Conservation (phyloP, 2,113 vertebrate species). For the Labeo rohita region DNA sequence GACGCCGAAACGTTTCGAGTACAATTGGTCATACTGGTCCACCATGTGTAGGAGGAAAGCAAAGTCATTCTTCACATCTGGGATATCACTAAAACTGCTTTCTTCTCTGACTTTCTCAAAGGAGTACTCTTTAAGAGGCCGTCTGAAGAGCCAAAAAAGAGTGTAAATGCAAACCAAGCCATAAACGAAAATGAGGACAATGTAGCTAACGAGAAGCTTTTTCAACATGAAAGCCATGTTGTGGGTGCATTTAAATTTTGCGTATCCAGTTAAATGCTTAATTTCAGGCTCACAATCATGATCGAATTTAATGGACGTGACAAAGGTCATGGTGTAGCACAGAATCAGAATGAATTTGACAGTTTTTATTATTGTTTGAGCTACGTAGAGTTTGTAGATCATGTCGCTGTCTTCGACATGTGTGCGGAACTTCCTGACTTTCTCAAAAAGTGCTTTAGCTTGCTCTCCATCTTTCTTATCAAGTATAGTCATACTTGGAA, state of each 20-base stretch:
- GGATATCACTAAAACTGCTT: conserved; percentile 98
- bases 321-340: conserved; percentile 94
- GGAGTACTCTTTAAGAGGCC: conserved; percentile 95
- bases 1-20: conserved; percentile 96
- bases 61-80: conserved; percentile 98
- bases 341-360: conserved; percentile 96
- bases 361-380: conserved; percentile 95
- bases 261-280: conserved; percentile 93
- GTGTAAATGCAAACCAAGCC: conserved; percentile 95
- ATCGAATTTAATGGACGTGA: conserved; percentile 91
- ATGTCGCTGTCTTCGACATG: conserved; percentile 97
- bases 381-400: conserved; percentile 95
- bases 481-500: conserved; percentile 94
- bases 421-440: conserved; percentile 94
- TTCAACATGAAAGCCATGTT: conserved; percentile 98
- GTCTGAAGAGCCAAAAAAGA: conserved; percentile 94
- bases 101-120: conserved; percentile 98
- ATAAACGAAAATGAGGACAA: conserved; percentile 93
- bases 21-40: conserved; percentile 95
- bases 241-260: conserved; percentile 91
- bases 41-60: conserved; percentile 98
- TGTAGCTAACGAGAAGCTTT: conserved; percentile 96
- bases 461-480: conserved; percentile 99
- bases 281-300: conserved; percentile 89
- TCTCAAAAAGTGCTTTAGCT: conserved; percentile 97